Conservation (phyloP, 2,888 invertebrate species). For the Phytoseiulus persimilis region DNA sequence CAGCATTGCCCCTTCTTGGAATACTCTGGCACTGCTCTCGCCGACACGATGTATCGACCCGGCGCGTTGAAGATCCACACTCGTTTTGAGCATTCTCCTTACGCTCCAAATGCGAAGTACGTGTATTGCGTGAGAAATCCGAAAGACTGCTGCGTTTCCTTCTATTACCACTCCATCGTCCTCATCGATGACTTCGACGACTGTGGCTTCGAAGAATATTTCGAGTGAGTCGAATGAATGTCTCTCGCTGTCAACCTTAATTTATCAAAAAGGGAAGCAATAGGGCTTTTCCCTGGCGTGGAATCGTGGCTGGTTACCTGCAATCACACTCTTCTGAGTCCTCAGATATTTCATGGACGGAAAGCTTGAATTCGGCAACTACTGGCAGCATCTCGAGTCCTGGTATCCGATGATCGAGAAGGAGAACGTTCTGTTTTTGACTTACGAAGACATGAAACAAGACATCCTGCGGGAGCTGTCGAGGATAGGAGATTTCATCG, state of each 20-base stretch:
- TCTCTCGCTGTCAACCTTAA: too few species aligned
- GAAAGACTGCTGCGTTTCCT: conserved; percentile 28
- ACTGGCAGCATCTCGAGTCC: conserved; percentile 34
- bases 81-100: conserved; percentile 20
- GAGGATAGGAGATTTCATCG: conserved; percentile 43
- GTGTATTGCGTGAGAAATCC: conserved; percentile 23
- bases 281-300: too few species aligned
- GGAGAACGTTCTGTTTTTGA: conserved; percentile 48
- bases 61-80: conserved; percentile 9
- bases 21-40: neutral
- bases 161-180: neutral
- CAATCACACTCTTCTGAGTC: too few species aligned
- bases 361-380: conserved; percentile 12
- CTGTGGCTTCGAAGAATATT: conserved; percentile 14
- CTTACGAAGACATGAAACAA: conserved; percentile 50
- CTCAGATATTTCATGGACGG: conserved; percentile 34
- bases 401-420: neutral
- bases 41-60: conserved; percentile 13
- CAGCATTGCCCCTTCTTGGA: conserved; percentile 7
- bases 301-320: too few species aligned
- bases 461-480: conserved; percentile 42
- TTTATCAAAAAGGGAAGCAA: too few species aligned
- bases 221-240: conserved; percentile 26
- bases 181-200: neutral
- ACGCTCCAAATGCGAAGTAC: conserved; percentile 17